These are phyloP conservation scores for Diplazon laetatorius DNA, from an alignment of 2,888 invertebrate genomes.

Conservation along the genomic window DNA sequence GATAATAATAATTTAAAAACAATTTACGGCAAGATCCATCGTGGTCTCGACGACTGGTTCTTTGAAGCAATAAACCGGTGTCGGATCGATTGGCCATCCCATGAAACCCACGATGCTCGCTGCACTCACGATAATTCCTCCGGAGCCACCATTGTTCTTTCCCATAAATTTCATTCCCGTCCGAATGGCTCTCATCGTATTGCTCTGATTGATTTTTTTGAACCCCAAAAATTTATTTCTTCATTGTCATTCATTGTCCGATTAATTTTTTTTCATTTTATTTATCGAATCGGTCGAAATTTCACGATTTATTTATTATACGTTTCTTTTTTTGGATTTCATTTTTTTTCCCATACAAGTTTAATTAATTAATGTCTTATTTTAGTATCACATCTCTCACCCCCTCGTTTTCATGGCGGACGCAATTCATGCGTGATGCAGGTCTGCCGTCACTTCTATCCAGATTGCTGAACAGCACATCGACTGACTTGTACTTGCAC, in stretches of 20 bases:
- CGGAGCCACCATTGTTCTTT: conserved; percentile 80
- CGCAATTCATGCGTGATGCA: neutral
- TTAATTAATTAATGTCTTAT: too few species aligned
- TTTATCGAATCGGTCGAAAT: too few species aligned
- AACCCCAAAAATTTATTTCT: too few species aligned
- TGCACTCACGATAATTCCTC: conserved; percentile 86
- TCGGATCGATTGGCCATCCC: conserved; percentile 71
- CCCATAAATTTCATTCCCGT: conserved; percentile 81
- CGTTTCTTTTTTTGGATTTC: neutral
- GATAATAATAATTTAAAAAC: too few species aligned
- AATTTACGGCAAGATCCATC: conserved; percentile 67
- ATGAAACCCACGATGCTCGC: conserved; percentile 85
- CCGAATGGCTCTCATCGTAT: conserved; percentile 57
- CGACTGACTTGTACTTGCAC: conserved; percentile 64
- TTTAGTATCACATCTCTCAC: conserved; percentile 1
- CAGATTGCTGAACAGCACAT: conserved; percentile 72
- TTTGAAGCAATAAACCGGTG: conserved; percentile 71
- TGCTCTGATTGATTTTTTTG: conserved; percentile 57
- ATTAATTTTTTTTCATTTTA: neutral
- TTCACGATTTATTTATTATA: neutral
- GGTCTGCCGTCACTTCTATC: conserved; percentile 62
- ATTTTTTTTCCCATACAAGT: too few species aligned
- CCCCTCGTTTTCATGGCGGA: conserved; percentile 10
- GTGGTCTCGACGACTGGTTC: conserved; percentile 71
- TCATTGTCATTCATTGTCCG: too few species aligned